These are phyloP conservation scores for Macquaria australasica DNA, from an alignment of 2,113 vertebrate species.

Conservation along the genomic window DNA sequence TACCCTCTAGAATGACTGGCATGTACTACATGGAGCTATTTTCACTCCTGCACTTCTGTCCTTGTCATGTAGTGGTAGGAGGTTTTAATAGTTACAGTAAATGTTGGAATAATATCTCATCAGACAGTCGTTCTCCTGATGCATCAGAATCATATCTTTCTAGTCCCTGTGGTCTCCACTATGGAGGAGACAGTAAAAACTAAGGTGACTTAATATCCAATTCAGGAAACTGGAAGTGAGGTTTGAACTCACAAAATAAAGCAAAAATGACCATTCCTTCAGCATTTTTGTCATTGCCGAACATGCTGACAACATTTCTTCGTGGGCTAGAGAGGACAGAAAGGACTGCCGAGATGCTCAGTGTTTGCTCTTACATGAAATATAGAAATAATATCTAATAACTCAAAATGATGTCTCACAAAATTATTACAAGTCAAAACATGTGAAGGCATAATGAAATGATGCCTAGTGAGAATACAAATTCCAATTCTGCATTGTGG, in stretches of 20 bases:
- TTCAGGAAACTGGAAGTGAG: neutral
- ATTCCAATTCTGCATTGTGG: neutral
- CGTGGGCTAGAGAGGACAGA: too few species aligned
- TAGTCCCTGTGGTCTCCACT: neutral
- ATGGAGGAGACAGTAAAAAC: neutral
- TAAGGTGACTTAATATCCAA: neutral
- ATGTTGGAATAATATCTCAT: neutral
- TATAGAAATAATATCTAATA: neutral
- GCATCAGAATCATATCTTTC: neutral
- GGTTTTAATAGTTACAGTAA: neutral
- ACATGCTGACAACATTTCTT: neutral
- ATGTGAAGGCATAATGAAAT: neutral
- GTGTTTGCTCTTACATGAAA: too few species aligned
- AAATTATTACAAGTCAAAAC: neutral
- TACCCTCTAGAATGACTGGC: conserved; percentile 1
- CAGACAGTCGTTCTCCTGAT: neutral
- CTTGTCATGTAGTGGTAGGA: neutral
- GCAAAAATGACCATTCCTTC: neutral
- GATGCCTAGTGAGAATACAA: neutral
- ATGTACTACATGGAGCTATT: conserved; percentile 13
- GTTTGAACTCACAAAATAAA: neutral
- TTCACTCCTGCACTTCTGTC: neutral
- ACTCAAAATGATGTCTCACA: neutral
- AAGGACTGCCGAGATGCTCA: too few species aligned
- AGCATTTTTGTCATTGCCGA: neutral